Evolutionary conservation across 2,113 vertebrate genomes (phyloP).

Genomic region (Spea bombifrons): DNA sequence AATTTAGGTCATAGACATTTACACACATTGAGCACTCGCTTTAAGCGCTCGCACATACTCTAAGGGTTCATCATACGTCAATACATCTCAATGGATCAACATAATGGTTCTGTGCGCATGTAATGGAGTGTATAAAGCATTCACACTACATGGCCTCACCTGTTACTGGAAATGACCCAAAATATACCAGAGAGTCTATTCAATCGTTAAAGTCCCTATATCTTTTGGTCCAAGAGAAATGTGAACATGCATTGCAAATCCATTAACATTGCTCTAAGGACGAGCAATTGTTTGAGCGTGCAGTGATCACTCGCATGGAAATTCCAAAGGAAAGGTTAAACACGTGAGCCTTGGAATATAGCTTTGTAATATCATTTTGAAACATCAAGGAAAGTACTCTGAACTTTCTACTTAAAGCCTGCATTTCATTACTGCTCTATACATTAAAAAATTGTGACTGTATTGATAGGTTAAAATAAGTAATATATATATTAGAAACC

Average conservation of each 20-base stretch:
- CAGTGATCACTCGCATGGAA: not conserved
- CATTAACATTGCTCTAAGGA: constrained; percentile 14
- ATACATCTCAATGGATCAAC: not conserved
- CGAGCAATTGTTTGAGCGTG: not conserved
- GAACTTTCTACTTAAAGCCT: too few species aligned
- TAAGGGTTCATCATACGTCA: not conserved
- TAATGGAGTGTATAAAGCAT: constrained; percentile 16
- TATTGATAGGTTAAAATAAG: too few species aligned
- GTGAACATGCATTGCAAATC: not conserved
- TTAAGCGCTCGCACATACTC: not conserved
- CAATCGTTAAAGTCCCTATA: not conserved
- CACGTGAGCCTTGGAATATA: too few species aligned
- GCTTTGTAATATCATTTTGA: too few species aligned
- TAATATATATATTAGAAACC: too few species aligned
- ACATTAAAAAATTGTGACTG: too few species aligned
- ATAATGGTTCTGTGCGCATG: not conserved
- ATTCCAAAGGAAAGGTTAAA: too few species aligned
- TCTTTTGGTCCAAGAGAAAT: not conserved
- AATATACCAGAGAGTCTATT: constrained; percentile 6
- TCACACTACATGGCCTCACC: not conserved
- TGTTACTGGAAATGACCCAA: constrained; percentile 12
- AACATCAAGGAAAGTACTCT: too few species aligned
- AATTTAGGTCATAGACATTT: not conserved
- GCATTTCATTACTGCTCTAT: too few species aligned
- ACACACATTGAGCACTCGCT: not conserved